These are phyloP conservation scores for Spilarctia lutea DNA, from an alignment of 2,888 invertebrate species.

Conservation along the genomic window DNA sequence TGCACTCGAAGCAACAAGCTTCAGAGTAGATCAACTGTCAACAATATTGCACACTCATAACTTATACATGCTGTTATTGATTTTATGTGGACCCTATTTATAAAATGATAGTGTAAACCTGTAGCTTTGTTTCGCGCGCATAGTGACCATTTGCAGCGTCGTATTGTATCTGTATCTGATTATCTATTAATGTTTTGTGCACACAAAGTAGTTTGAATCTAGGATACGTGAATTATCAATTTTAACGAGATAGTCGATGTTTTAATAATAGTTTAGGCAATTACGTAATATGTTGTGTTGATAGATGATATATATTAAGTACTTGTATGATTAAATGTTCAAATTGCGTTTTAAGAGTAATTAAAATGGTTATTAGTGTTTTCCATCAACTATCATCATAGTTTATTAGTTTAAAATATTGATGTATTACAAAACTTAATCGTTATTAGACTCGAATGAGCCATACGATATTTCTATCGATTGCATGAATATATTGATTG, in stretches of 20 bases:
- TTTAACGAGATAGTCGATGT: not conserved
- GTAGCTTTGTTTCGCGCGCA: constrained; percentile 25
- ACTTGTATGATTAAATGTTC: not conserved
- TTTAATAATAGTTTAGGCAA: not conserved
- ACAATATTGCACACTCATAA: constrained; percentile 39
- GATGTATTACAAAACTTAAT: not conserved
- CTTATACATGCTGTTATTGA: constrained; percentile 46
- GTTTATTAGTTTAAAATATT: not conserved
- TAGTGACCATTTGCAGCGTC: constrained; percentile 6
- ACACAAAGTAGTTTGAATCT: constrained; percentile 2
- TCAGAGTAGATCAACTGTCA: constrained; percentile 25
- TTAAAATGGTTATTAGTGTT: not conserved
- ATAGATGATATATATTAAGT: not conserved
- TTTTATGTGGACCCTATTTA: constrained; percentile 49
- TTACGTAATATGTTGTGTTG: not conserved
- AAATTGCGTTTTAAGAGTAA: not conserved
- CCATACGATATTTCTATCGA: not conserved
- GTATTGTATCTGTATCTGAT: not conserved
- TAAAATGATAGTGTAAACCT: constrained; percentile 29
- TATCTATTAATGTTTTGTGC: not conserved
- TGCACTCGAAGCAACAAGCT: constrained; percentile 27
- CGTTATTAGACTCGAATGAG: not conserved
- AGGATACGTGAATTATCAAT: not conserved
- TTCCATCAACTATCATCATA: not conserved
- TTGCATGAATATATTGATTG: not conserved